Conservation (phyloP, 2,888 invertebrate genomes). For the Alloplasta piceator region DNA sequence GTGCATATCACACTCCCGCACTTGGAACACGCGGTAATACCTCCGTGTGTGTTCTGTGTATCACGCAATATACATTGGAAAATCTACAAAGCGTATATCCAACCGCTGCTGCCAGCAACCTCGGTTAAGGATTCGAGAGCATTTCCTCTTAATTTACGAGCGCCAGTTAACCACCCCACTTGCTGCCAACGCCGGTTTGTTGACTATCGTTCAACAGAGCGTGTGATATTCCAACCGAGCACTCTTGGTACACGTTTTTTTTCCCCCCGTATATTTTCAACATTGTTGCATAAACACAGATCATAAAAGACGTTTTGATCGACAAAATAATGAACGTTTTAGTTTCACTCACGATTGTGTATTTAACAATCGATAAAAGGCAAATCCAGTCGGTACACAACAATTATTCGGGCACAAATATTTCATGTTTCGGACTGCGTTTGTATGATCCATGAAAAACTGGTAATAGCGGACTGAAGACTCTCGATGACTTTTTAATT, state of each 20-base stretch:
- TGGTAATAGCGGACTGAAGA: neutral
- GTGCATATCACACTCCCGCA: constrained; percentile 12
- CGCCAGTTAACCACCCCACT: constrained; percentile 58
- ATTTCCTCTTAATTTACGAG: constrained; percentile 62
- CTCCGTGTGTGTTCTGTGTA: neutral
- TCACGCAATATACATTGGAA: neutral
- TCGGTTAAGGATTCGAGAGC: constrained; percentile 56
- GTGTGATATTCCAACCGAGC: constrained; percentile 36
- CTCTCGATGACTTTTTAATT: neutral
- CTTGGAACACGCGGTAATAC: constrained; percentile 19
- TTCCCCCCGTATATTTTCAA: neutral
- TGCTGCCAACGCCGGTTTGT: constrained; percentile 52
- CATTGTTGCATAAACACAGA: neutral
- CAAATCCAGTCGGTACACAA: neutral
- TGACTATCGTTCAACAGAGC: constrained; percentile 55
- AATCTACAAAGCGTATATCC: constrained; percentile 39
- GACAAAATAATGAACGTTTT: constrained; percentile 27
- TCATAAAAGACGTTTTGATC: constrained; percentile 26
- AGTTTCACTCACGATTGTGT: constrained; percentile 12
- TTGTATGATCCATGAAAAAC: neutral
- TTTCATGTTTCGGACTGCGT: neutral
- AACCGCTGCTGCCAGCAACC: constrained; percentile 50
- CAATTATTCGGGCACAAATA: neutral
- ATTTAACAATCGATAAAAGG: neutral
- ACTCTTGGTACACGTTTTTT: neutral